Conservation (phyloP, 1,140 invertebrate species). For the Caerostris extrusa region DNA sequence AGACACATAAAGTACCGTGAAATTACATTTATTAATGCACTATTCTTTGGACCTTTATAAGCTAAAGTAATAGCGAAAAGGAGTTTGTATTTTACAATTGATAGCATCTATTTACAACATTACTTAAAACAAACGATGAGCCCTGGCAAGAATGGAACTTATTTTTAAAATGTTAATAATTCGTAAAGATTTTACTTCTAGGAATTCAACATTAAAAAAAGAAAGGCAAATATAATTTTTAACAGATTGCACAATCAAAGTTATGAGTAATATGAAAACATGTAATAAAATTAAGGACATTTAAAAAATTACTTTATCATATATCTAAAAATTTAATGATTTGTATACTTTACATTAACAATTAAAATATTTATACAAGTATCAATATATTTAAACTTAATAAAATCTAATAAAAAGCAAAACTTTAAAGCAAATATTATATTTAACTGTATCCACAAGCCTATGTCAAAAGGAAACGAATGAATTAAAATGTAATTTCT, state of each 20-base stretch:
- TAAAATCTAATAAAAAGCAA: background rate
- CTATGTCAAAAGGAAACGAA: background rate
- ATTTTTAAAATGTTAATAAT: background rate
- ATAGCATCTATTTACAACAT: slow-evolving; percentile 19
- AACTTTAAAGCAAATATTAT: background rate
- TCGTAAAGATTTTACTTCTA: background rate
- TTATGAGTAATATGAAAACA: background rate
- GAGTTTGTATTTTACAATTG: background rate
- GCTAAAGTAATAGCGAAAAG: background rate
- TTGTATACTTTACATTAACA: slow-evolving; percentile 29
- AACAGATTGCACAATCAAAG: slow-evolving; percentile 57
- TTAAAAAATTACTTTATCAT: background rate
- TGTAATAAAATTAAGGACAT: background rate
- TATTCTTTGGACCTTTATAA: background rate
- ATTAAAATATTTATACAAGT: background rate
- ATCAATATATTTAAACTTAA: background rate
- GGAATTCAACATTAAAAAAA: slow-evolving; percentile 44
- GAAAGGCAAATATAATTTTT: background rate
- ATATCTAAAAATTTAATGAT: background rate
- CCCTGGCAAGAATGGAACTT: background rate
- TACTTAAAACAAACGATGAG: background rate
- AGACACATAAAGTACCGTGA: background rate
- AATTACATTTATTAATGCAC: background rate
- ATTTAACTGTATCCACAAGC: background rate
- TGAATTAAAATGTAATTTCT: background rate